Base-by-base conservation (phyloP, 1,140 invertebrate species). In the Adoxophyes honmai region DNA sequence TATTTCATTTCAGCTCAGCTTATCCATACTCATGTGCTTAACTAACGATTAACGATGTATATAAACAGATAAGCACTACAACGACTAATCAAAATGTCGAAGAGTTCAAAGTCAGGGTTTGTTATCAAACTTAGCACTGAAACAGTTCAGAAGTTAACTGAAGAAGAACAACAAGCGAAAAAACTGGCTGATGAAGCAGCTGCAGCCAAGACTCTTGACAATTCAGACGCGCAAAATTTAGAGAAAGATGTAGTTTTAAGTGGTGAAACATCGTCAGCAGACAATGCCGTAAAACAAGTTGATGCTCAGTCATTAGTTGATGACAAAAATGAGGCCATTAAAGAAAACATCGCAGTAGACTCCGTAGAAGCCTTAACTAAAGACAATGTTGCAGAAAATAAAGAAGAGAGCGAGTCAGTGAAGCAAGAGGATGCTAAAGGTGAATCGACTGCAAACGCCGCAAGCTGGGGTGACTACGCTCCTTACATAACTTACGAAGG, bases 401-500 rank as follows among this genome's bases (percentile, higher is more conserved):
- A 34, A 9, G n/a, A 35, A 36, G 60, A 44, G 34, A 14, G 38
- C 11, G 54, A 44, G 21, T 56, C 33, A 33, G 57, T 35, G 39
- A n/a, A 18, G 10, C 57, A 34, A 34, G 53, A 18, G n/a, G 53
- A 57, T 37, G 4, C 35, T 39, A 38, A 58, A 33, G 33, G 34
- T 21, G 58, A 68, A 34, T 28, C 52, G 1, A 34, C 10, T 11
- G 16, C 42, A 1, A 11, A 56, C 11, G 18, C 35, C 16, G 16
- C 57, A 13, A 60, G 65, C 33, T 84, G 76, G 74, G 81, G 78
- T 59, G 83, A 80, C 11, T 88, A 89, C 66, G 73, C 83, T 18
- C 70, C 84, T 21, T 82, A 88, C 57, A 75, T 90, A 34, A 82
- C 92, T 60, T 94, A 93, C 72, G 91, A 93, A 75, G 93, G 92